These are phyloP conservation scores for Araneus ventricosus DNA, from an alignment of 1,140 invertebrate species.

Conservation along the genomic window DNA sequence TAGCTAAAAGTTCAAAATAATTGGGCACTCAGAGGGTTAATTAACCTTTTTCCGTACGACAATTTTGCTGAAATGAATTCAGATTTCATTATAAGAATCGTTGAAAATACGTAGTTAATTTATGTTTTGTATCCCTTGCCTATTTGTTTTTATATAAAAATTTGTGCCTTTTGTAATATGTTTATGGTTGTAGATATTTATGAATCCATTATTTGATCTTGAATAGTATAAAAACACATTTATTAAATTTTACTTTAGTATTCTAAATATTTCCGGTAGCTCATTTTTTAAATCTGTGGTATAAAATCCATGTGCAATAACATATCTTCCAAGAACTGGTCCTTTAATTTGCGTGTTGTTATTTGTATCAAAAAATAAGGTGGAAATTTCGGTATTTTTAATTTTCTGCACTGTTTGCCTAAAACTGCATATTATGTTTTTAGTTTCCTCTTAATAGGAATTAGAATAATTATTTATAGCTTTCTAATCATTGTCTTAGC, in stretches of 20 bases:
- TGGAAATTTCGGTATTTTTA: not conserved
- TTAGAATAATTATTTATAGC: slow-evolving; percentile 25
- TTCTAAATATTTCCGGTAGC: not conserved
- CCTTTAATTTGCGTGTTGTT: not conserved
- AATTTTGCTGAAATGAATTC: no score
- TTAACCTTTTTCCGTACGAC: no score
- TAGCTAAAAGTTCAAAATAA: no score
- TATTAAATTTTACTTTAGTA: not conserved
- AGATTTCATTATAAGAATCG: no score
- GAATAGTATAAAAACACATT: not conserved
- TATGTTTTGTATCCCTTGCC: no score
- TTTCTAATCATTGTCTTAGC: slow-evolving; percentile 23
- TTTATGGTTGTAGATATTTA: not conserved
- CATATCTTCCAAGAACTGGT: slow-evolving; percentile 20
- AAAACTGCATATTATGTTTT: slow-evolving; percentile 18
- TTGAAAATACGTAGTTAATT: no score
- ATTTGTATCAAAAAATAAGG: slow-evolving; percentile 19
- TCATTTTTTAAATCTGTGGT: not conserved
- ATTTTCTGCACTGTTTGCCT: slow-evolving; percentile 42
- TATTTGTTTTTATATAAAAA: not conserved
- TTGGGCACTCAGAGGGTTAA: no score
- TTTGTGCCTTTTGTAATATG: not conserved
- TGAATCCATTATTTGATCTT: not conserved
- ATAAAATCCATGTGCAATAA: slow-evolving; percentile 55
- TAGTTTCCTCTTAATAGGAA: not conserved